Evolutionary conservation across 2,888 invertebrate species (phyloP).

Genomic region (Hirtodrosophila duncani): DNA sequence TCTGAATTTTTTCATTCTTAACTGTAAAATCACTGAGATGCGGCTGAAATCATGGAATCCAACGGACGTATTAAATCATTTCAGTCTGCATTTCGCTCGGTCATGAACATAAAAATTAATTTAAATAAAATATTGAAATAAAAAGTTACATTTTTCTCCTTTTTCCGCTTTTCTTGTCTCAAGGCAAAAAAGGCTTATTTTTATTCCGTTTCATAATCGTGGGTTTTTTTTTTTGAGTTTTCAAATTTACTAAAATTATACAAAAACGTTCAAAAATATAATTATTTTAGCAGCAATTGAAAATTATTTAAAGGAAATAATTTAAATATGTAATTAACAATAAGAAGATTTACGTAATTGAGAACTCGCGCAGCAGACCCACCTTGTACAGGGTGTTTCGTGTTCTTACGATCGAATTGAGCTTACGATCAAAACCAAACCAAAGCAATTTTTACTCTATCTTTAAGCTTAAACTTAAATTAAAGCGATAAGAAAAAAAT

Average conservation of each 20-base stretch:
- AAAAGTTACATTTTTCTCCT: too few species aligned
- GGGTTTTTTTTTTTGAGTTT: conserved; percentile 21
- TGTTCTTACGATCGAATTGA: conserved; percentile 37
- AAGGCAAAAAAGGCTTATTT: too few species aligned
- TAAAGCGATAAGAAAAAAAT: conserved; percentile 38
- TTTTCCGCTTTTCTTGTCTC: too few species aligned
- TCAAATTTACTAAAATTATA: conserved; percentile 55
- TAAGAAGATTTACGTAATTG: conserved; percentile 1
- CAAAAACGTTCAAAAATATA: conserved; percentile 7
- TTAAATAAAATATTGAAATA: too few species aligned
- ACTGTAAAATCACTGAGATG: too few species aligned
- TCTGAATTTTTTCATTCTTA: too few species aligned
- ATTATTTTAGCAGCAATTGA: conserved; percentile 14
- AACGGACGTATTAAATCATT: too few species aligned
- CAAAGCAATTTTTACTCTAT: conserved; percentile 19
- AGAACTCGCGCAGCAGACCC: conserved; percentile 9
- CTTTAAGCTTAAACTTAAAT: conserved; percentile 47
- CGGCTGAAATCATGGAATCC: too few species aligned
- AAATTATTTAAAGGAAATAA: conserved; percentile 16
- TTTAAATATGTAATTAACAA: conserved; percentile 34
- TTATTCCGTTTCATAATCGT: conserved; percentile 28
- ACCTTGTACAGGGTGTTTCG: conserved; percentile 8
- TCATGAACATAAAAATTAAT: too few species aligned
- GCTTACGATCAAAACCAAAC: conserved; percentile 39
- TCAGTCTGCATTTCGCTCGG: too few species aligned